Percentiles rank a stretch among this genome's conserved stretches.
Evolutionary conservation across 2,797 vertebrate species (phyloP).

Genomic region (Hippopotamyrus pictus): DNA sequence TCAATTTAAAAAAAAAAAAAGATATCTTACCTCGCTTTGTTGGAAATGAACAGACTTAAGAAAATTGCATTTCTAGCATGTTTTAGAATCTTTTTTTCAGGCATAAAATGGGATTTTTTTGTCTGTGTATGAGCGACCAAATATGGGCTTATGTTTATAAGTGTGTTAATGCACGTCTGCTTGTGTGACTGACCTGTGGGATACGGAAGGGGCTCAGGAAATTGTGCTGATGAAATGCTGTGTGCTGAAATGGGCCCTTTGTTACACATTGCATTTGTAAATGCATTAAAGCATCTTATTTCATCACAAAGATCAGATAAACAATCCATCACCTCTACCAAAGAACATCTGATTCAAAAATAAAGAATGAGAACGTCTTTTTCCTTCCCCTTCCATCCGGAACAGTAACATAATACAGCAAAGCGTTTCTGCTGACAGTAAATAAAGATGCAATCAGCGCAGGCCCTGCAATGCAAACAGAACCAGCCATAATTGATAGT

Average conservation of each 20-base stretch:
- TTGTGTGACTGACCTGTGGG: neutral
- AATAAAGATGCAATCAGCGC: constrained; percentile 43
- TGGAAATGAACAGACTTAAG: neutral
- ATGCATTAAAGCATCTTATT: neutral
- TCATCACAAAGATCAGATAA: neutral
- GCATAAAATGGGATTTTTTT: neutral
- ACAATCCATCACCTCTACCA: neutral
- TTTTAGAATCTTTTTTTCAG: neutral
- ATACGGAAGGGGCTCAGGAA: neutral
- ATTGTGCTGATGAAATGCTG: neutral
- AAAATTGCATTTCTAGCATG: neutral
- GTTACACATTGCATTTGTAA: neutral
- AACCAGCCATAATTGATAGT: constrained; percentile 25
- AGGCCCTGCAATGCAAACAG: constrained; percentile 30
- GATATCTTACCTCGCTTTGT: neutral
- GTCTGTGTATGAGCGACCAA: neutral
- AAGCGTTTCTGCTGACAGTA: constrained; percentile 37
- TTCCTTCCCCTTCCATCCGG: constrained; percentile 9
- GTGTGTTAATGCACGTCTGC: neutral
- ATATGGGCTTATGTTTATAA: neutral
- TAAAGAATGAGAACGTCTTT: constrained; percentile 20
- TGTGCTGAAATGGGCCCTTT: neutral
- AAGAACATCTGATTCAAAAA: neutral
- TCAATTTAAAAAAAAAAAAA: neutral
- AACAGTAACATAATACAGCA: constrained; percentile 21